A percentile compares a stretch with the other conserved stretches of the same genome.
These are phyloP conservation scores for Agrilus cyanescens DNA, from an alignment of 2,888 invertebrate species.

Conservation along the genomic window DNA sequence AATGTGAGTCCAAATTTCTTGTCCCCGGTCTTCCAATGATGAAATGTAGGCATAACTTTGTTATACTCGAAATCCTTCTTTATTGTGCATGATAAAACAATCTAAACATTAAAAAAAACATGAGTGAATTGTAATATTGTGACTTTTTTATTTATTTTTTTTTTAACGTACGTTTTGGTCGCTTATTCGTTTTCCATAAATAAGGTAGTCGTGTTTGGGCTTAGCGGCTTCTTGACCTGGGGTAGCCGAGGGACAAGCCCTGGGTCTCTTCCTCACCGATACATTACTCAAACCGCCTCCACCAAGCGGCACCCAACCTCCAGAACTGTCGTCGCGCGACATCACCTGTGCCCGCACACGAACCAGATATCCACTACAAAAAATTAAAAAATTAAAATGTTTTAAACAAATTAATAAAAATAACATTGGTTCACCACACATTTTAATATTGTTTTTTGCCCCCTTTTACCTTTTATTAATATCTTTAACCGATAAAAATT, in stretches of 20 bases:
- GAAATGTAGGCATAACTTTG: slow-evolving; percentile 97
- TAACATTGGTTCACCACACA: no score
- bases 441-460: no score
- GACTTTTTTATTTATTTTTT: no score
- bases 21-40: slow-evolving; percentile 94
- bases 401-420: no score
- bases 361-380: slow-evolving; percentile 80
- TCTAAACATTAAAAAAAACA: slow-evolving; percentile 40
- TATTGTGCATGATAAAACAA: slow-evolving; percentile 86
- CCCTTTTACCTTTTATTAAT: no score
- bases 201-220: slow-evolving; percentile 78
- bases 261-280: slow-evolving; percentile 69
- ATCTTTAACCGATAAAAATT: no score
- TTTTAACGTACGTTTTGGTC: slow-evolving; percentile 70
- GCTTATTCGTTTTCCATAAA: slow-evolving; percentile 83
- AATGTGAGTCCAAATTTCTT: slow-evolving; percentile 92
- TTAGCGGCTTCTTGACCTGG: slow-evolving; percentile 33
- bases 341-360: slow-evolving; percentile 98
- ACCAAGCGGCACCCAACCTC: slow-evolving; percentile 89
- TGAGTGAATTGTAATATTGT: background rate
- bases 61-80: slow-evolving; percentile 94
- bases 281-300: slow-evolving; percentile 92
- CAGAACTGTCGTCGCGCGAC: slow-evolving; percentile 94
- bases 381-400: slow-evolving; percentile 11
- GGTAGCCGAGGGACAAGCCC: slow-evolving; percentile 22